Evolutionary conservation across 2,113 vertebrate genomes (phyloP).

Genomic region (Epinephelus moara): DNA sequence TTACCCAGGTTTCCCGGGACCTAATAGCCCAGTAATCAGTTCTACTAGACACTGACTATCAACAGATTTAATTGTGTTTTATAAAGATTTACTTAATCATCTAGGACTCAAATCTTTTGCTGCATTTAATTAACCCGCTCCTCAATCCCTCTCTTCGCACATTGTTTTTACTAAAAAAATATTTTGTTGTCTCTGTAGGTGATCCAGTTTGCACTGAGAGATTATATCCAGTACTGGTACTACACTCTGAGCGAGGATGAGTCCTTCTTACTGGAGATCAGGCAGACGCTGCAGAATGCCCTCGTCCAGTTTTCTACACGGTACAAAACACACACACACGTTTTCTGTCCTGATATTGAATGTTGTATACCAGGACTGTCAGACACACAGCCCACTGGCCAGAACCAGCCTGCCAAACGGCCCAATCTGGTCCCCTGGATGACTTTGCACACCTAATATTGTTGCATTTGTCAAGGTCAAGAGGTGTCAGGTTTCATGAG

Average conservation of each 20-base stretch:
- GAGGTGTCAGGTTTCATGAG: too few species aligned
- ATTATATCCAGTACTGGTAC: slow-evolving; percentile 99
- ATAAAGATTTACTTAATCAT: neutral
- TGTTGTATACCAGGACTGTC: too few species aligned
- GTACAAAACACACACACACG: slow-evolving; percentile 77
- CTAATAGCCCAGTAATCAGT: neutral
- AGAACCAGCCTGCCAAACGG: too few species aligned
- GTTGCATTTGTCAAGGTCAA: too few species aligned
- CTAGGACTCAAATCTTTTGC: neutral
- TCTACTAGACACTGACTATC: neutral
- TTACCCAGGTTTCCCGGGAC: neutral
- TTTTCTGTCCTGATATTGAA: neutral
- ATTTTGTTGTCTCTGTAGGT: slow-evolving; percentile 83
- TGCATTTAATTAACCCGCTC: neutral
- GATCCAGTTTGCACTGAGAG: slow-evolving; percentile 97
- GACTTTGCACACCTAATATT: too few species aligned
- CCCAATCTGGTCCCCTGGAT: too few species aligned
- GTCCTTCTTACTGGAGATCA: slow-evolving; percentile 97
- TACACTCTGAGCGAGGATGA: slow-evolving; percentile 98
- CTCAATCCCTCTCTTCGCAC: neutral
- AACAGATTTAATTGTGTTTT: neutral
- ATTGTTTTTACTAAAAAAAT: neutral
- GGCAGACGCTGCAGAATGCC: slow-evolving; percentile 95
- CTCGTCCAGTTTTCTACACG: slow-evolving; percentile 97
- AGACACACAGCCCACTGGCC: too few species aligned